Evolutionary conservation across 2,888 invertebrate species (phyloP).

Genomic region (Acleris laterana): DNA sequence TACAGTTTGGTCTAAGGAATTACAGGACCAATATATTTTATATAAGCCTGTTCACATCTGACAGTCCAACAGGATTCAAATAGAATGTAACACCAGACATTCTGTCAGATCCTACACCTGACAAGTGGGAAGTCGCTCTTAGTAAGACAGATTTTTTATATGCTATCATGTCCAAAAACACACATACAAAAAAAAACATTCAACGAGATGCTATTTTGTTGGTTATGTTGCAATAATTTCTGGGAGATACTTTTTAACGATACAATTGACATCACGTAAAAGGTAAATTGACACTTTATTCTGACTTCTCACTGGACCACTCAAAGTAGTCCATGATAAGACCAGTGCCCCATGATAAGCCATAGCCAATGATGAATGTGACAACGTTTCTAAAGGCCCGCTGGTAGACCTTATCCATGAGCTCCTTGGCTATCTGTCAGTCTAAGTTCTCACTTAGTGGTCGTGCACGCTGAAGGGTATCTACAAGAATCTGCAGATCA

Average conservation of each 20-base stretch:
- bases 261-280: background rate
- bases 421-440: conserved; percentile 9
- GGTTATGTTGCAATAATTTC: too few relatives aligned
- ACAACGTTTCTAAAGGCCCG: background rate
- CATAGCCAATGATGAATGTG: background rate
- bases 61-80: too few relatives aligned
- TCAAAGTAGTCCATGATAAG: conserved; percentile 11
- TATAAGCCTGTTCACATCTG: too few relatives aligned
- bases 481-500: conserved; percentile 59
- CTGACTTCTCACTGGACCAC: conserved; percentile 5
- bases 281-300: background rate
- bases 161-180: too few relatives aligned
- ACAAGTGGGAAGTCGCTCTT: too few relatives aligned
- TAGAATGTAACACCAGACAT: too few relatives aligned
- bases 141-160: too few relatives aligned
- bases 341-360: background rate
- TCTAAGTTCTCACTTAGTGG: background rate
- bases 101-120: too few relatives aligned
- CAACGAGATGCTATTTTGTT: too few relatives aligned
- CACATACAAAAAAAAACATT: too few relatives aligned
- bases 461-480: conserved; percentile 38
- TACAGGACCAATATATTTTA: too few relatives aligned
- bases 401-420: background rate
- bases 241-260: background rate
- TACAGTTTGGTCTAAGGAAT: background rate